Conservation (phyloP, 2,797 vertebrate genomes). For the Phaenicophaeus curvirostris region DNA sequence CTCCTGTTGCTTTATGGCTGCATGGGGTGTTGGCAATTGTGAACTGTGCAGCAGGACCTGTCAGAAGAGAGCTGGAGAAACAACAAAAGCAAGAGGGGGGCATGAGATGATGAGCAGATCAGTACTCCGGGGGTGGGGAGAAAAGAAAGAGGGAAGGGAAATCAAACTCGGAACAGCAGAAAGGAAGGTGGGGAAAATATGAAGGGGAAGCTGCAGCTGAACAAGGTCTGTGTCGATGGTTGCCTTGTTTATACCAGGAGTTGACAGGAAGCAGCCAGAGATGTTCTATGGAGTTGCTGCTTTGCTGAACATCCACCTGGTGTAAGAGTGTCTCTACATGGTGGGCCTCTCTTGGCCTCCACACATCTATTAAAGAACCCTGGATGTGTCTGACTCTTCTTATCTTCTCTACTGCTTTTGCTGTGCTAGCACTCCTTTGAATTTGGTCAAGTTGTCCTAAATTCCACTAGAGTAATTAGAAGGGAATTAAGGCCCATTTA, state of each 20-base stretch:
- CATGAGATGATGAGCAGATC: not conserved
- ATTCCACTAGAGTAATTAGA: not conserved
- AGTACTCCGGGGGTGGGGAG: not conserved
- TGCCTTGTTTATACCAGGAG: not conserved
- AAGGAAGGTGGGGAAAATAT: not conserved
- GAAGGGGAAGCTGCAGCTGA: not conserved
- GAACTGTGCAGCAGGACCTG: too few relatives aligned
- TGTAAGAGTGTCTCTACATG: not conserved
- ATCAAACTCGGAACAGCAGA: not conserved
- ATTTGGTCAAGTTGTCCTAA: not conserved
- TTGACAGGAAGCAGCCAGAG: not conserved
- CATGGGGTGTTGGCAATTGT: too few relatives aligned
- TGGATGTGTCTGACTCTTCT: not conserved
- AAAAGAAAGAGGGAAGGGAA: not conserved
- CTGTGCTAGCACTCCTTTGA: not conserved
- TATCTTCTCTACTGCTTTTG: not conserved
- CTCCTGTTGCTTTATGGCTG: too few relatives aligned
- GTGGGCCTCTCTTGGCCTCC: not conserved
- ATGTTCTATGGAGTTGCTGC: not conserved
- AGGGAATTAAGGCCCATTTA: not conserved
- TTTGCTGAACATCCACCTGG: not conserved
- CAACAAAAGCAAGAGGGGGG: not conserved
- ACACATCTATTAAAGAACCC: not conserved
- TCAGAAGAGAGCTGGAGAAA: not conserved
- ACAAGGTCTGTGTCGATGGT: accelerated